Percentiles rank a stretch among this genome's conserved stretches.
Conservation (phyloP, 2,888 invertebrate genomes). For the Gnatocerus cornutus region DNA sequence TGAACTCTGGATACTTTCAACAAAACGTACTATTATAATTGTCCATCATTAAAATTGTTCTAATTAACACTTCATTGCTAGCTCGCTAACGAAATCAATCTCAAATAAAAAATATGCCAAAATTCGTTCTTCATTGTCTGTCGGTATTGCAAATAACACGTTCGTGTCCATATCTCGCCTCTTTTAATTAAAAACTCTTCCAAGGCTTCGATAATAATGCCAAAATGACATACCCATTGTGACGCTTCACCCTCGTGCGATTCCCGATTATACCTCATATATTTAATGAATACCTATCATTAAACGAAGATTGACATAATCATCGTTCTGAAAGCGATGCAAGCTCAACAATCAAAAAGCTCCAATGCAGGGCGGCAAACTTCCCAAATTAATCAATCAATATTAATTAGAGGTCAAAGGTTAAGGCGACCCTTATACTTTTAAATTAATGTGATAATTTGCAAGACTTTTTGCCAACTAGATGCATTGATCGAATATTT, state of each 20-base stretch:
- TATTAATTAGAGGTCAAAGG: constrained; percentile 24
- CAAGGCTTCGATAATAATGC: constrained; percentile 15
- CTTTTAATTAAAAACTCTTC: constrained; percentile 16
- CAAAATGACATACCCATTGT: constrained; percentile 4
- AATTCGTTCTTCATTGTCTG: not conserved
- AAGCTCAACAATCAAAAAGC: constrained; percentile 25
- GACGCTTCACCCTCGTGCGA: not conserved
- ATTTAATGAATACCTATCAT: constrained; percentile 31
- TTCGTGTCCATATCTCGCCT: not conserved
- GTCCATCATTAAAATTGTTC: too few species aligned
- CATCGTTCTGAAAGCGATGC: constrained; percentile 17
- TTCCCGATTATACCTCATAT: constrained; percentile 8
- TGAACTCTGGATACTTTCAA: too few species aligned
- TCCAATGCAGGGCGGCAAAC: constrained; percentile 10
- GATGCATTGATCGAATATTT: too few species aligned
- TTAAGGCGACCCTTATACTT: constrained; percentile 17
- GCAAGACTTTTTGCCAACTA: too few species aligned
- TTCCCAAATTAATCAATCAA: constrained; percentile 31
- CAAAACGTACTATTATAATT: too few species aligned
- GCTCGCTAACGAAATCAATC: constrained; percentile 1
- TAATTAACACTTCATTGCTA: too few species aligned
- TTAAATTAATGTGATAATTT: constrained; percentile 27
- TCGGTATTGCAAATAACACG: not conserved
- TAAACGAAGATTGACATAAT: constrained; percentile 31
- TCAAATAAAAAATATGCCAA: not conserved